Conservation (phyloP, 1,140 invertebrate genomes). For the Pogonomyrmex californicus region DNA sequence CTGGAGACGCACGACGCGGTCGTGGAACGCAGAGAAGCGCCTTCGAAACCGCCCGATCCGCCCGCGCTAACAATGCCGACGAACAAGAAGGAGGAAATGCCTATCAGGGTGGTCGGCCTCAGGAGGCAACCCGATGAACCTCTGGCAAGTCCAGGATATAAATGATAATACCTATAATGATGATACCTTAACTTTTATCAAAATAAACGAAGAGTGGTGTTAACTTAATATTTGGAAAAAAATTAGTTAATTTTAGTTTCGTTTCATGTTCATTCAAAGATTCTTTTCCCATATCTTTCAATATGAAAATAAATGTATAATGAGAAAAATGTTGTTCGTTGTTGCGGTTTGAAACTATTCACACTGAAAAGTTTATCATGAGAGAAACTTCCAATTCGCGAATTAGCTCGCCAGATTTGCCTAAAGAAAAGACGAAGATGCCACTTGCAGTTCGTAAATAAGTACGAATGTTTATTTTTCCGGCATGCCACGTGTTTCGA, state of each 20-base stretch:
- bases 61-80: conserved; percentile 79
- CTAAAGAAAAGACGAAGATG: conserved; percentile 66
- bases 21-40: conserved; percentile 84
- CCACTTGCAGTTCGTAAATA: conserved; percentile 72
- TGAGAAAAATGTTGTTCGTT: neutral
- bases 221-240: neutral
- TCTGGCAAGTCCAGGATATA: conserved; percentile 88
- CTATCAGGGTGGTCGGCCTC: conserved; percentile 95
- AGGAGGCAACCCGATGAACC: conserved; percentile 96
- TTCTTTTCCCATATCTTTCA: neutral
- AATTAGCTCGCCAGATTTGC: conserved; percentile 14
- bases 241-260: too few species aligned
- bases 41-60: conserved; percentile 57
- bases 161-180: too few species aligned
- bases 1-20: conserved; percentile 91
- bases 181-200: neutral
- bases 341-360: neutral
- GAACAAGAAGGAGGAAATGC: conserved; percentile 83
- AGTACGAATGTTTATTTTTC: conserved; percentile 72
- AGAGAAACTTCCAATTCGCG: conserved; percentile 48
- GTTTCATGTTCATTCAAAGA: neutral
- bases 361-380: conserved; percentile 59
- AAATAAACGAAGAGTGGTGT: neutral
- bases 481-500: neutral
- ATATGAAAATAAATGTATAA: neutral